These are phyloP conservation scores for Cygnus buccinator DNA, from an alignment of 2,113 vertebrate species.

Conservation along the genomic window DNA sequence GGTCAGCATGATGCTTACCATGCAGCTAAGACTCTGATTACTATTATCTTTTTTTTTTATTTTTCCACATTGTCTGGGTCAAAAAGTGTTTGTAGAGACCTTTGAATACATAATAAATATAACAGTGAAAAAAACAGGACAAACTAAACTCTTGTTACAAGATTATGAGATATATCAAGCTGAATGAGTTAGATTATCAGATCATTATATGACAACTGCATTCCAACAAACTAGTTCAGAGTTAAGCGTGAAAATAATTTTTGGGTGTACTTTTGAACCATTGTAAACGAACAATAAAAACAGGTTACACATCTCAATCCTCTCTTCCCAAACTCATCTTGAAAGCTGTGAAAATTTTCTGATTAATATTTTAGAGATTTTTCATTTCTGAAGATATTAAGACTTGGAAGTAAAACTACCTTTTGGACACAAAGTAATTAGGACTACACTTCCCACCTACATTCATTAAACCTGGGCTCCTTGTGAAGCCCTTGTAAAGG, in stretches of 20 bases:
- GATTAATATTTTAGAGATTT: conserved; percentile 9
- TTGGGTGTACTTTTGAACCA: background rate
- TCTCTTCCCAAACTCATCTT: background rate
- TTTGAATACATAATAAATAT: background rate
- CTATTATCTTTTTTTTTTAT: background rate
- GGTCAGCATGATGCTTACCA: background rate
- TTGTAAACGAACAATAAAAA: background rate
- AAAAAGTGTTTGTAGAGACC: background rate
- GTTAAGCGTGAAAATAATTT: background rate
- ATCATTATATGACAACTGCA: background rate
- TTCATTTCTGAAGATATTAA: conserved; percentile 24
- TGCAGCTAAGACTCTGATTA: background rate
- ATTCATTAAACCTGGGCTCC: conserved; percentile 15
- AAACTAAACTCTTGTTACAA: background rate
- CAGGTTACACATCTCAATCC: background rate
- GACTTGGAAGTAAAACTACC: conserved; percentile 1
- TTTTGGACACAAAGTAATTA: conserved; percentile 37
- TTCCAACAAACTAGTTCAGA: background rate
- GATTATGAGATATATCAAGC: background rate
- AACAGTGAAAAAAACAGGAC: background rate
- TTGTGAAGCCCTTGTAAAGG: conserved; percentile 1
- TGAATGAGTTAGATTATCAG: background rate
- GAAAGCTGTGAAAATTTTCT: conserved; percentile 1
- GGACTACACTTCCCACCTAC: conserved; percentile 8
- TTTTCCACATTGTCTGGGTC: background rate